A percentile compares a stretch with the other conserved stretches of the same genome.
phyloP scores from a whole-genome alignment of 2,113 vertebrate species.

The Chaetops frenatus region DNA sequence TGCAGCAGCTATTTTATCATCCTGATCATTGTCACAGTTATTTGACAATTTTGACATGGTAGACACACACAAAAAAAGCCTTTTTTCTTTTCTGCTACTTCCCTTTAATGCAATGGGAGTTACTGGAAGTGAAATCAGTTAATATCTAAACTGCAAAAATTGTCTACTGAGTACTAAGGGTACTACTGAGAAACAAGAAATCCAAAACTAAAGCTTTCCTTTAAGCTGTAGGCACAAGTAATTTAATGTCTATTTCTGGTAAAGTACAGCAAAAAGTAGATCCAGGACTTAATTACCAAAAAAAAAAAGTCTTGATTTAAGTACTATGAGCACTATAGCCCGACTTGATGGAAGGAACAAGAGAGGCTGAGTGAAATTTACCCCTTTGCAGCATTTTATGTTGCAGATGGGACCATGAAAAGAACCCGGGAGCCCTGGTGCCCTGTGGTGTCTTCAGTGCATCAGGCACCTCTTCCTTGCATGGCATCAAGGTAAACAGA shows the following conservation, averaged over 20 bases:
- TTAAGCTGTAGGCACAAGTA: neutral
- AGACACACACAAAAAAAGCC: accelerated
- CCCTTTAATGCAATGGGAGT: neutral
- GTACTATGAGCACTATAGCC: neutral
- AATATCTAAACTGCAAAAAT: neutral
- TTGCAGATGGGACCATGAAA: neutral
- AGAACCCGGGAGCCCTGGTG: neutral
- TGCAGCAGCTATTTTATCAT: neutral
- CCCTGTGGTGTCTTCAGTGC: neutral
- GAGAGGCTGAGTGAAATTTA: neutral
- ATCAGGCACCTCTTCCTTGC: neutral
- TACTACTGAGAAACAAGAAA: neutral
- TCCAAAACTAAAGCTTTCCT: neutral
- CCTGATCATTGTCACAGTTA: neutral
- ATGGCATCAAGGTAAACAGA: neutral
- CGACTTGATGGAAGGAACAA: neutral
- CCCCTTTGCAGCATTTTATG: neutral
- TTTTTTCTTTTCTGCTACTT: neutral
- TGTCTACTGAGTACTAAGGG: neutral
- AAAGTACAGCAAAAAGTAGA: neutral
- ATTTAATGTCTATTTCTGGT: neutral
- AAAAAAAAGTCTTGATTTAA: neutral
- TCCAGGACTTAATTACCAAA: neutral
- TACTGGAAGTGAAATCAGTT: neutral
- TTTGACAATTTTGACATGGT: neutral